phyloP scores from a whole-genome alignment of 2,797 vertebrate genomes.

The Rallus crepitans region DNA sequence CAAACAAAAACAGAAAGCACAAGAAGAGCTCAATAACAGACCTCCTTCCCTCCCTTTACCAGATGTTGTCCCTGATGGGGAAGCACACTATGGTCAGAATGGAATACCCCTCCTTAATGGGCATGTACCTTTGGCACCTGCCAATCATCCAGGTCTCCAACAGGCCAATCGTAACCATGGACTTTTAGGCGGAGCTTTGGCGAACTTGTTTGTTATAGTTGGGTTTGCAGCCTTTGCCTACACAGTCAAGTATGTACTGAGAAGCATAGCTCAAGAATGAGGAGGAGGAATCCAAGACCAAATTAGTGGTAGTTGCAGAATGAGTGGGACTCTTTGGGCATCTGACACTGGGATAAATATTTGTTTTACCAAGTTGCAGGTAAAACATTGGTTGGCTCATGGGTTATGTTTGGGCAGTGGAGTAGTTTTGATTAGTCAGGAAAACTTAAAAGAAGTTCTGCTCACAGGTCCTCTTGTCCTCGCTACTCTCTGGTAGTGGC shows the following conservation, averaged over 20 bases:
- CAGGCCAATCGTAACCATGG: slow-evolving; percentile 96
- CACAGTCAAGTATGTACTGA: slow-evolving; percentile 96
- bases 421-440: neutral
- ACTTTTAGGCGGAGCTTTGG: slow-evolving; percentile 93
- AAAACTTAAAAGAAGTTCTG: neutral
- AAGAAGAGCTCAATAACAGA: slow-evolving; percentile 88
- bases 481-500: neutral
- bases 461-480: neutral
- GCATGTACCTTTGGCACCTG: slow-evolving; percentile 78
- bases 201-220: slow-evolving; percentile 97
- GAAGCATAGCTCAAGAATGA: slow-evolving; percentile 98
- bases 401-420: slow-evolving; percentile 76
- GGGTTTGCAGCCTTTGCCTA: slow-evolving; percentile 97
- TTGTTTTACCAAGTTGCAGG: slow-evolving; percentile 73
- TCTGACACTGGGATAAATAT: slow-evolving; percentile 38
- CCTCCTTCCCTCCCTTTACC: slow-evolving; percentile 92
- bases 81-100: slow-evolving; percentile 88
- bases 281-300: slow-evolving; percentile 65
- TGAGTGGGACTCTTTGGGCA: slow-evolving; percentile 43
- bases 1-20: slow-evolving; percentile 91
- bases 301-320: slow-evolving; percentile 68
- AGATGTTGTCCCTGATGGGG: slow-evolving; percentile 93
- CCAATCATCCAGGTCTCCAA: slow-evolving; percentile 85
- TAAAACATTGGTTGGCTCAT: slow-evolving; percentile 78
- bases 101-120: slow-evolving; percentile 87